Evolutionary conservation across 2,797 vertebrate species (phyloP).

Genomic region (Melanotaenia boesemani): DNA sequence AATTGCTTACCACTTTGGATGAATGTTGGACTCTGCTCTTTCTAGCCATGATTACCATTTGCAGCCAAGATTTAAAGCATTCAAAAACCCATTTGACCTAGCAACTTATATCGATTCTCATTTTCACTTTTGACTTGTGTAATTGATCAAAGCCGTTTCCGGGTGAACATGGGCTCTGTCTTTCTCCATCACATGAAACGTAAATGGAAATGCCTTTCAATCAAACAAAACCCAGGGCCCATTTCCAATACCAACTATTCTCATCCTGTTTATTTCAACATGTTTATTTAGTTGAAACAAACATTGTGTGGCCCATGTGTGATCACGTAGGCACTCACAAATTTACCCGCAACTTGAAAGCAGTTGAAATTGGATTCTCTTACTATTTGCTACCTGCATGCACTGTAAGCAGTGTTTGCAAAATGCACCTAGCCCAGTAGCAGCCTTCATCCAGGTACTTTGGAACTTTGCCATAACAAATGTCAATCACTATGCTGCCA

Average conservation of each 20-base stretch:
- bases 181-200: neutral
- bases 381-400: neutral
- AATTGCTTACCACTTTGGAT: neutral
- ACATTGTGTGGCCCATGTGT: neutral
- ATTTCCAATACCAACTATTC: neutral
- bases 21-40: constrained; percentile 1
- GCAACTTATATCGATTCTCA: constrained; percentile 34
- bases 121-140: constrained; percentile 17
- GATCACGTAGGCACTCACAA: neutral
- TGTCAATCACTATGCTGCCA: neutral
- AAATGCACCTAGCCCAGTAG: neutral
- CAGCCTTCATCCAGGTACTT: neutral
- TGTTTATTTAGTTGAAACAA: neutral
- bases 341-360: neutral
- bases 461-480: neutral
- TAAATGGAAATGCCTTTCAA: neutral
- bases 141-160: constrained; percentile 34
- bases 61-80: constrained; percentile 16
- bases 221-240: neutral
- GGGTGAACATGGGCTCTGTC: neutral
- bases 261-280: neutral
- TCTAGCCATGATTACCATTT: constrained; percentile 19
- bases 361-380: neutral
- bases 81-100: constrained; percentile 27
- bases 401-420: neutral